Conservation (phyloP, 64 coral and sea anemone species). For the Dendrophyllia cribrosa region DNA sequence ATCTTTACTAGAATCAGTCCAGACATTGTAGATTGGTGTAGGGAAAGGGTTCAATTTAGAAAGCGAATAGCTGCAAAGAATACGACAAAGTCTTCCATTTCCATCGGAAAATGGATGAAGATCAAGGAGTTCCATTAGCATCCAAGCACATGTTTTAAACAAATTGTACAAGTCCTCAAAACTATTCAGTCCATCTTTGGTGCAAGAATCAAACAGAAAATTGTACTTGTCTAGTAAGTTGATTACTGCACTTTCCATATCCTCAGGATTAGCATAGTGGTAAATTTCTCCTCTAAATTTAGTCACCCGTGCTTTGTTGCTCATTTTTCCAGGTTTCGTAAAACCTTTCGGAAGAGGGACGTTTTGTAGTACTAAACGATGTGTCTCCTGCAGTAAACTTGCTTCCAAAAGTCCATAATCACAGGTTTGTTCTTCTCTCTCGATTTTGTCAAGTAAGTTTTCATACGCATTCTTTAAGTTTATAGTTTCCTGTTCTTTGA, state of each 20-base stretch:
- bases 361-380: conserved; percentile 45
- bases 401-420: conserved; percentile 51
- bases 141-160: conserved; percentile 74
- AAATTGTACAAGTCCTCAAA: conserved; percentile 36
- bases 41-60: conserved; percentile 69
- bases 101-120: conserved; percentile 87
- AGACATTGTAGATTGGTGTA: conserved; percentile 84
- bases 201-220: conserved; percentile 60
- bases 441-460: conserved; percentile 15
- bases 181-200: not conserved
- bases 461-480: conserved; percentile 70
- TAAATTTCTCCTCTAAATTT: conserved; percentile 56
- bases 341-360: not conserved
- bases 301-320: conserved; percentile 41
- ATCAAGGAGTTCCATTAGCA: conserved; percentile 79
- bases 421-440: not conserved
- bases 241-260: conserved; percentile 68
- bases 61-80: conserved; percentile 78
- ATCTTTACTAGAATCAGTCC: conserved; percentile 67
- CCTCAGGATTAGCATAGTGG: conserved; percentile 60
- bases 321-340: conserved; percentile 37
- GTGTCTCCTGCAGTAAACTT: conserved; percentile 28
- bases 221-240: conserved; percentile 78
- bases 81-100: conserved; percentile 77
- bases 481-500: conserved; percentile 82